Evolutionary conservation across 2,113 vertebrate genomes (phyloP).

Genomic region (Dromaius novaehollandiae): DNA sequence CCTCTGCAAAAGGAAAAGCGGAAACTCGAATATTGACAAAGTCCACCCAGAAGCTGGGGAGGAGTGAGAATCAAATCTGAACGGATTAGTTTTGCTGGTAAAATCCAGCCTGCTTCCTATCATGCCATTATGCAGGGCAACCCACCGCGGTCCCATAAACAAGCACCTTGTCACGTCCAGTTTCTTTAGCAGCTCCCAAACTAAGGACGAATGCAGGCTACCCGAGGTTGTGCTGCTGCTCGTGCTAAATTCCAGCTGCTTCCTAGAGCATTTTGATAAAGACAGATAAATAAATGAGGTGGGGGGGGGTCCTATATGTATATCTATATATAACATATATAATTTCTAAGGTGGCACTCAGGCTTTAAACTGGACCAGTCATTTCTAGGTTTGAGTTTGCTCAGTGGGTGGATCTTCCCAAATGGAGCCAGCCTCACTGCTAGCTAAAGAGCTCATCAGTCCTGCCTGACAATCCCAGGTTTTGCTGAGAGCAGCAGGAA

Average conservation of each 20-base stretch:
- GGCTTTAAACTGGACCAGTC: background rate
- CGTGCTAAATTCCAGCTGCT: background rate
- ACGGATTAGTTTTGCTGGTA: background rate
- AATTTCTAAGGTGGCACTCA: background rate
- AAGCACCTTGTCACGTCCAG: fast-evolving
- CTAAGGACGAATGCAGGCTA: background rate
- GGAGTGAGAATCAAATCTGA: background rate
- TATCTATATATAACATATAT: background rate
- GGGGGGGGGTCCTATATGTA: background rate
- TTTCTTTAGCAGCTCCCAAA: background rate
- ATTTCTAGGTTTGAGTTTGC: background rate
- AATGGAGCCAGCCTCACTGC: background rate
- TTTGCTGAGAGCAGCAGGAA: background rate
- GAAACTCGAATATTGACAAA: background rate
- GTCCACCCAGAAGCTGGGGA: background rate
- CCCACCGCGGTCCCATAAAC: background rate
- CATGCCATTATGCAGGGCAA: background rate
- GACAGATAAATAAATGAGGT: background rate
- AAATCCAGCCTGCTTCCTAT: background rate
- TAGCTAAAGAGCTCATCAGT: background rate
- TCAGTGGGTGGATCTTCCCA: background rate
- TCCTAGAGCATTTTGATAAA: background rate
- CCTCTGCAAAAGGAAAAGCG: background rate
- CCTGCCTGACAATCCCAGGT: background rate
- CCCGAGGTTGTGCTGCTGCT: background rate